Base-by-base conservation (phyloP, 2,113 vertebrate species). In the Elephantulus edwardii region DNA sequence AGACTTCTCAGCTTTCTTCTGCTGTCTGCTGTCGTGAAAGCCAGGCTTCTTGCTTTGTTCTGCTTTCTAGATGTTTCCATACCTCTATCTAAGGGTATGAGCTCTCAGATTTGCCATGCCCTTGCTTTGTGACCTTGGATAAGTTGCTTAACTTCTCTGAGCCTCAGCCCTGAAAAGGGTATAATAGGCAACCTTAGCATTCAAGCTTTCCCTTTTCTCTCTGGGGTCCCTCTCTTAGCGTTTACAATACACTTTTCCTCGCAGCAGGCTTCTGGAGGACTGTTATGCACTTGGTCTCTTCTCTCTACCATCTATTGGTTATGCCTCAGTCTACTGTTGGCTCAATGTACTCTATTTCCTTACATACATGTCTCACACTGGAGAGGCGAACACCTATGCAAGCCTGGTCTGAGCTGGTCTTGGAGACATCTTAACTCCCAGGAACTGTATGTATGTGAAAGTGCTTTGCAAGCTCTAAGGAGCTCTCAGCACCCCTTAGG, bases 71-170 rank as follows among this genome's bases (percentile, higher is more conserved):
- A 24, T 17, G 42, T 20, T 42, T 71, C 56, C 5, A 10, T 30
- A 19, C 3, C 46, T 48, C 56, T 40, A 58, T 30, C 30, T 68
- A 66, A 72, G 35, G 42, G 1, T 30, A 8, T 0, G 22, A 64
- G 30, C 22, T 80, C 35, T 54, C n/a, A 64, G 40, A 38, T 80
- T 88, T 76, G 60, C 62, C 6, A 5, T 20, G 46, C 50, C 13
- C 12, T 89, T 86, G 74, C 72, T 92, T 11, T 72, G n/a, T 56
- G 66, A 79, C 40, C 35, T 83, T 52, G 74, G 44, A 30, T 54
- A 76, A 33, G n/a, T 88, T 64, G 83, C n/a, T 10, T 75, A 89
- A 24, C 35, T 33, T 92, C 26, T 87, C 82, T 50, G 82, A 71
- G 38, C 77, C n/a, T 81, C 66, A 11, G 38, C 40, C 8, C 35